Evolutionary conservation across 1,140 invertebrate species (phyloP).

Genomic region (Acyrthosiphon pisum): DNA sequence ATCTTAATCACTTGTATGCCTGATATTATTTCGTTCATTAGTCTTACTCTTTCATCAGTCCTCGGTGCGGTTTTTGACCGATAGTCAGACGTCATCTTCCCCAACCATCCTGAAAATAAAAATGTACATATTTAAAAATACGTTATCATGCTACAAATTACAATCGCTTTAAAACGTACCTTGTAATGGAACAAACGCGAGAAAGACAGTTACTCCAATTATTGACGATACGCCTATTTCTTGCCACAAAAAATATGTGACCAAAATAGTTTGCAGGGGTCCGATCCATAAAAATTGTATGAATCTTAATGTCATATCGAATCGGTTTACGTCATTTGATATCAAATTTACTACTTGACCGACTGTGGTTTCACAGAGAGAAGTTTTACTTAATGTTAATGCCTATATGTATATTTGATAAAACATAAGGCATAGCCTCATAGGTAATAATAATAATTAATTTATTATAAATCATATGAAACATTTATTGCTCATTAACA

Average conservation of each 20-base stretch:
- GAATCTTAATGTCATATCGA: slow-evolving; percentile 74
- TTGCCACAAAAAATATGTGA: slow-evolving; percentile 78
- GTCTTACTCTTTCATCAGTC: slow-evolving; percentile 82
- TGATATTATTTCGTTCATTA: slow-evolving; percentile 90
- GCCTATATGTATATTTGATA: slow-evolving; percentile 65
- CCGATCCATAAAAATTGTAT: slow-evolving; percentile 82
- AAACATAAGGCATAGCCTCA: neutral
- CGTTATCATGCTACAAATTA: slow-evolving; percentile 63
- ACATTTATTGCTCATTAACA: no score
- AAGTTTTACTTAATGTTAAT: slow-evolving; percentile 71
- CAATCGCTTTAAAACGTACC: slow-evolving; percentile 65
- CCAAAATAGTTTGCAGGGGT: slow-evolving; percentile 78
- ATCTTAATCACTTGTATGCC: slow-evolving; percentile 93
- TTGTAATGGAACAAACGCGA: slow-evolving; percentile 85
- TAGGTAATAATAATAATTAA: neutral
- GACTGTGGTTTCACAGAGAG: slow-evolving; percentile 77
- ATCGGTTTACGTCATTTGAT: slow-evolving; percentile 84
- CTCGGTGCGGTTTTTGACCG: slow-evolving; percentile 72
- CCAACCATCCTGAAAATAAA: slow-evolving; percentile 77
- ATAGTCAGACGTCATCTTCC: slow-evolving; percentile 73
- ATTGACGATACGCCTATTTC: slow-evolving; percentile 78
- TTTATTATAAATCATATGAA: neutral
- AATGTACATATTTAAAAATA: slow-evolving; percentile 60
- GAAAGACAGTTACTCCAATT: slow-evolving; percentile 77
- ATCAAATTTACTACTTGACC: slow-evolving; percentile 92